Base-by-base conservation (phyloP, 2,113 vertebrate species). In the Oncorhynchus kisutch region DNA sequence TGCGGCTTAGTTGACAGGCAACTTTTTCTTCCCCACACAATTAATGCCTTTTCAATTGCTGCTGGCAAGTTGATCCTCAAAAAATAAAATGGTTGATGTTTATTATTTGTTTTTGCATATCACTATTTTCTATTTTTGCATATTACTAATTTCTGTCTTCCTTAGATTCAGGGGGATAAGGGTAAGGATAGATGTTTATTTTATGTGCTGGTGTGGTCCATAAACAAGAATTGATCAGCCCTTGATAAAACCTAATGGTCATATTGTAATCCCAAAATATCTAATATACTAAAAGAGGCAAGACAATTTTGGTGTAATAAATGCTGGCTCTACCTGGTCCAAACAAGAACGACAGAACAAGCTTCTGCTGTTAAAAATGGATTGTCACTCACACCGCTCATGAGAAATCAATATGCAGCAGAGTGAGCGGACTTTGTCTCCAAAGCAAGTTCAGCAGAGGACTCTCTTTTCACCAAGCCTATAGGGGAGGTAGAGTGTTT, bases 11-110 rank as follows among this genome's bases (percentile, higher is more conserved):
- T 73, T 29, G 24, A 69, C 8, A 78, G 70, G 80, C 72, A 72
- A 70, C 68, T 39, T 75, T 65, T 72, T 81, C 48, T 78, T 67
- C 78, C 59, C 72, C 82, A 39, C 54, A 45, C 39, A 45, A 64
- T 66, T 74, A 78, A 79, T 62, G 71, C 78, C 78, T 82, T 85
- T 48, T 3, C 73, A 20, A 34, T 59, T 39, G 7, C 59, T 39
- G 67, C 60, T 59, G 69, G 24, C 11, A 25, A 20, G 9, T 45
- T 11, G 39, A 9, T 45, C 8, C 39, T 45, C 39, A 57, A 57
- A 57, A 57, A 45, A 11, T 2, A 45, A 45, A 45, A 45, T 45
- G 7, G 39, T 45, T 39, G 7, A 39, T 39, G 39, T 39, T 39
- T 39, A 39, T 39, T 39, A 39, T 39, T 39, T 39, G 39, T 39